These are phyloP conservation scores for Lordiphosa fenestrarum DNA, from an alignment of 2,888 invertebrate genomes.

Conservation along the genomic window DNA sequence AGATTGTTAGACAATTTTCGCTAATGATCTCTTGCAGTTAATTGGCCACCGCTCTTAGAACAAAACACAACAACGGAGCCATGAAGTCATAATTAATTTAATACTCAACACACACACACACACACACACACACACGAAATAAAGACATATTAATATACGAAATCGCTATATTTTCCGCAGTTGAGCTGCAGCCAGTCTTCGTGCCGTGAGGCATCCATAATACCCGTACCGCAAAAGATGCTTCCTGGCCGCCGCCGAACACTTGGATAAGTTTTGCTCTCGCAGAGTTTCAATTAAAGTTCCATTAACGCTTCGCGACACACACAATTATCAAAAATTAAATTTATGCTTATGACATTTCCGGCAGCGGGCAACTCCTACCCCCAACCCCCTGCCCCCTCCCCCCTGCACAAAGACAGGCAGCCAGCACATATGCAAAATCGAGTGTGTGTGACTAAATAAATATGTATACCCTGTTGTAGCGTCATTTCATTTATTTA, in stretches of 20 bases:
- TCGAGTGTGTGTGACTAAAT: constrained; percentile 6
- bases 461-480: constrained; percentile 1
- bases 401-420: constrained; percentile 15
- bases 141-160: constrained; percentile 2
- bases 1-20: constrained; percentile 60
- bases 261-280: not conserved
- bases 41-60: constrained; percentile 43
- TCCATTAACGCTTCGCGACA: constrained; percentile 74
- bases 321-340: constrained; percentile 71
- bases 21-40: constrained; percentile 63
- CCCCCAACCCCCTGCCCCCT: too few species aligned
- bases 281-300: constrained; percentile 66
- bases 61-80: constrained; percentile 6
- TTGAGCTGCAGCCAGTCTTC: too few species aligned
- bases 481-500: constrained; percentile 51
- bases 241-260: constrained; percentile 5
- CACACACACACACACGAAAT: too few species aligned
- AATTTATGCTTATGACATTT: constrained; percentile 73
- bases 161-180: constrained; percentile 5
- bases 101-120: constrained; percentile 4
- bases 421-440: constrained; percentile 21
- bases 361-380: constrained; percentile 52
- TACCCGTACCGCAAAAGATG: constrained; percentile 3
- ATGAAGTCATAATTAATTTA: constrained; percentile 12
- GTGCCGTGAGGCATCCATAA: constrained; percentile 1